Conservation (phyloP, 2,888 invertebrate genomes). For the Esperia sulphurella region DNA sequence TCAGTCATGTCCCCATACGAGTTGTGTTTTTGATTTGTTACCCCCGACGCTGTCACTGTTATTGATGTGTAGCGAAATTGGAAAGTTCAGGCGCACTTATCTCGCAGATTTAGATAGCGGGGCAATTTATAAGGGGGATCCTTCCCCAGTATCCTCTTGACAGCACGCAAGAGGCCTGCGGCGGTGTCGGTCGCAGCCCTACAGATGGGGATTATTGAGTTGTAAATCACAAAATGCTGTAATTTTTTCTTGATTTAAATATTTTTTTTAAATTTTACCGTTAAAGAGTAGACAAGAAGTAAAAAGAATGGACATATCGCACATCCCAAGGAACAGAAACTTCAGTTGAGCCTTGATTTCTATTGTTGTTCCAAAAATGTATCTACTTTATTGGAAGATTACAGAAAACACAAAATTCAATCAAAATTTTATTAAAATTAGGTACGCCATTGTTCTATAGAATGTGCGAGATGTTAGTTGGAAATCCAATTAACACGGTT, state of each 20-base stretch:
- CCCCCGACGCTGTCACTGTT: conserved; percentile 67
- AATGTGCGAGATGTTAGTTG: no score
- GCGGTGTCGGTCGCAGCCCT: conserved; percentile 26
- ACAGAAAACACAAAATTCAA: no score
- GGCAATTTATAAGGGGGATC: conserved; percentile 74
- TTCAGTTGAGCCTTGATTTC: no score
- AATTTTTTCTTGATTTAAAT: not conserved
- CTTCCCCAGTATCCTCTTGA: conserved; percentile 64
- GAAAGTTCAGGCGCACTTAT: conserved; percentile 76
- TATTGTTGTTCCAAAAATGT: no score
- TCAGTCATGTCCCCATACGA: conserved; percentile 46
- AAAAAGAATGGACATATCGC: no score
- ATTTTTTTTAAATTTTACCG: no score
- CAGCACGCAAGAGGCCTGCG: conserved; percentile 41
- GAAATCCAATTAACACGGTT: no score
- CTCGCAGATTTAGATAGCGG: conserved; percentile 75
- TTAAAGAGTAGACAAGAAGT: no score
- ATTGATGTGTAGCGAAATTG: conserved; percentile 79
- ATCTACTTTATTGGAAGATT: no score
- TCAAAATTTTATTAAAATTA: no score
- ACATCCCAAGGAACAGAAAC: no score
- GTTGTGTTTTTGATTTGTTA: conserved; percentile 72
- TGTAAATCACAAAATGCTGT: not conserved
- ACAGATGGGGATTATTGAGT: conserved; percentile 1
- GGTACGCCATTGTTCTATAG: no score